Conservation (phyloP, 2,797 vertebrate species). For the Sphaeramia orbicularis region DNA sequence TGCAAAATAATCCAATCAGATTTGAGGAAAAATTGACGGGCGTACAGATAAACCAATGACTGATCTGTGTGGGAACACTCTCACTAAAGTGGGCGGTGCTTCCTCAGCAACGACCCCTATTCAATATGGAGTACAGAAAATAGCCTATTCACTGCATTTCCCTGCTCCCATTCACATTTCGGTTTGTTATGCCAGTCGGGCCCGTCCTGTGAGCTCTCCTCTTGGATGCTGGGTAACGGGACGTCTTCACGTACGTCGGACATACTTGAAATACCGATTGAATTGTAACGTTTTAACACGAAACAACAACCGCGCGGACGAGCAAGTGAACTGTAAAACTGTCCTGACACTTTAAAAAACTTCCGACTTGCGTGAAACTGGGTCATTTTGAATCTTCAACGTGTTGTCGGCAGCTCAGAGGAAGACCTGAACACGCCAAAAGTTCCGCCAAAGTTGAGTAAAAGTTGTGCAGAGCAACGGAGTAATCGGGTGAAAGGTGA, state of each 20-base stretch:
- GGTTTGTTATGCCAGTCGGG: background rate
- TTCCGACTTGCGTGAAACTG: background rate
- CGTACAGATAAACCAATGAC: constrained; percentile 47
- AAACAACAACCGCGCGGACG: constrained; percentile 15
- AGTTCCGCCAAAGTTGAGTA: background rate
- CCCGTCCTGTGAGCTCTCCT: background rate
- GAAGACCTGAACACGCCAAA: background rate
- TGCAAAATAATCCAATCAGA: constrained; percentile 57
- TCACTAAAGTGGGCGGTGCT: constrained; percentile 62
- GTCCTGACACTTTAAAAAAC: constrained; percentile 24
- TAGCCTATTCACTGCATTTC: constrained; percentile 46
- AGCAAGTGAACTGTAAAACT: constrained; percentile 34
- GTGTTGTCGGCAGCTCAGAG: background rate
- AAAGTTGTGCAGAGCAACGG: constrained; percentile 18
- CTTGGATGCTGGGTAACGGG: background rate
- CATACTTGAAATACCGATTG: constrained; percentile 2
- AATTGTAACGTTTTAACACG: constrained; percentile 4
- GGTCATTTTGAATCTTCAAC: background rate
- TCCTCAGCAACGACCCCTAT: constrained; percentile 42
- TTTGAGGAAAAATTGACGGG: constrained; percentile 36
- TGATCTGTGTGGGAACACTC: background rate
- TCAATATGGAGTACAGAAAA: constrained; percentile 81
- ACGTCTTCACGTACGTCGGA: constrained; percentile 25
- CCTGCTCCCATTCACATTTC: constrained; percentile 15
- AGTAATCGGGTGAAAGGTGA: constrained; percentile 74